Percentiles rank a stretch among this genome's conserved stretches.
Conservation (phyloP, 2,888 invertebrate species). For the Zaprionus bogoriensis region DNA sequence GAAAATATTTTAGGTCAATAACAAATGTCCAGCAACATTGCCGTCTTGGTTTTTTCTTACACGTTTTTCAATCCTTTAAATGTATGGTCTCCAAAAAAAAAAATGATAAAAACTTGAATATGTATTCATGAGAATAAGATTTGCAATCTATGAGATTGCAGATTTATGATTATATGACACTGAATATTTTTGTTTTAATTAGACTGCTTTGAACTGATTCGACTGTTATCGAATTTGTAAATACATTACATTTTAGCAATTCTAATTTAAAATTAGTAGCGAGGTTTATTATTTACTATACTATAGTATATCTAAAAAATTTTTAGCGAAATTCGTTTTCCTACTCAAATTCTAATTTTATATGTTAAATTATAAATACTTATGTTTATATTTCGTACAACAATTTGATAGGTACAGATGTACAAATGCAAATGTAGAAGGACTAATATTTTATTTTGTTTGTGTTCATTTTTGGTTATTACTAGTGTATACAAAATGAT, state of each 20-base stretch:
- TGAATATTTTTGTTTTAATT: no score
- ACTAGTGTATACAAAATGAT: background rate
- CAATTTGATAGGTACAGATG: slow-evolving; percentile 32
- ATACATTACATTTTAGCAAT: background rate
- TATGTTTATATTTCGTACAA: slow-evolving; percentile 33
- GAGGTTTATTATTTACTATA: slow-evolving; percentile 10
- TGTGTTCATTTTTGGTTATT: background rate
- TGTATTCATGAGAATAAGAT: slow-evolving; percentile 30
- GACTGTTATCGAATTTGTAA: no score
- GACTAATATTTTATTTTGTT: slow-evolving; percentile 9
- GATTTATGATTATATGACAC: slow-evolving; percentile 29
- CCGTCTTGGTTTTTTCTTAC: no score
- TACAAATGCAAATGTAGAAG: slow-evolving; percentile 47
- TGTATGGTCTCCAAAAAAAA: no score
- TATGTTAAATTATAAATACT: slow-evolving; percentile 35
- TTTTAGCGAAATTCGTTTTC: slow-evolving; percentile 45
- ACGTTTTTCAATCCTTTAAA: no score
- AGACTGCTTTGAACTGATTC: no score
- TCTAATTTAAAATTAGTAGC: slow-evolving; percentile 26
- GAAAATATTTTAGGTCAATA: no score
- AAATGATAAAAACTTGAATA: no score
- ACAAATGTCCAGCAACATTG: no score
- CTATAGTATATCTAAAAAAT: slow-evolving; percentile 19
- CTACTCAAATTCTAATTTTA: slow-evolving; percentile 29
- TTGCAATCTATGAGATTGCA: slow-evolving; percentile 59